Evolutionary conservation across 1,140 invertebrate genomes (phyloP), one percentile per base, ranked within the genome.

Genomic region (Drosophila subpulchrella): DNA sequence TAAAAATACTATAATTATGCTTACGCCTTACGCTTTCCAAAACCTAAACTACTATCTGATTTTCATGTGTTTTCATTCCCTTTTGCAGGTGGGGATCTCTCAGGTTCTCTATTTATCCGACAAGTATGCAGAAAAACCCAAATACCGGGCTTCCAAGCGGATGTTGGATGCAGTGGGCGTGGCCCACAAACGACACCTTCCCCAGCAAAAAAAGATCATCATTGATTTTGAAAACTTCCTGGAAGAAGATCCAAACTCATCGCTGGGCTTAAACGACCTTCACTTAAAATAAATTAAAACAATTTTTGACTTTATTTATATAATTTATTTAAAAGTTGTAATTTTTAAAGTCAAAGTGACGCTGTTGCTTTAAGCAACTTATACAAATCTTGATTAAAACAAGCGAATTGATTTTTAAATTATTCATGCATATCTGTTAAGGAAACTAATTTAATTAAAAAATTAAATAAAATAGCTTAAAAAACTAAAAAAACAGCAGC

Each of bases 121-220:
- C 92, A 97, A 98, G 91, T 94, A 97, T 92, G 92, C 93, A 3
- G 76, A 95, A 0, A 97, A 97, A 91, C 68, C 92, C 2, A 92
- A 93, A 47, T 96, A 95, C 24, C 93, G 93, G 48, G 97, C 97
- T 6, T 95, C 97, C 0, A 96, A 95, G 90, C 94, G 83, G 78
- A 97, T 98, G 96, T 95, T 99, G 78, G 93, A 97, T 85, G 94
- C 96, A 48, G 95, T 95, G 44, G 94, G 94, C 30, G 92, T 99
- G 34, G 93, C 92, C 75, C 97, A 95, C 32, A 61, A 20, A 8
- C 38, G 60, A 13, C 67, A 81, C 46, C 17, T 39, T 0, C 89
- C 89, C 13, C 63, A 13, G 7, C 46, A 65, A 44, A 91, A 71
- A 12, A 48, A 75, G n/a, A 75, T 91, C 32, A 13, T 75, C 12